Base-by-base conservation (phyloP, 2,888 invertebrate genomes). In the Xylophagus ater region DNA sequence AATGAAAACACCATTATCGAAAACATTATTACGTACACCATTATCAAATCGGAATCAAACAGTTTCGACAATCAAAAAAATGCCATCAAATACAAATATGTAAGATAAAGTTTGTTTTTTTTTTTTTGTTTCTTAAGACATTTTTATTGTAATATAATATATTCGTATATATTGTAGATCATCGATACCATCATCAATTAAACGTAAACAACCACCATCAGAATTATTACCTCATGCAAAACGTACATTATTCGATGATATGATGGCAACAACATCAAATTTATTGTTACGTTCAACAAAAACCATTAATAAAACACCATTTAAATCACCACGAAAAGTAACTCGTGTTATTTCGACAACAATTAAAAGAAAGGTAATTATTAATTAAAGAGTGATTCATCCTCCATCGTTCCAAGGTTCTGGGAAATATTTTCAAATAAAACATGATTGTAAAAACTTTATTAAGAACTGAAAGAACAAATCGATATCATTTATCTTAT, bases 261-360 rank as follows among this genome's bases (percentile, higher is more conserved):
- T 58, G 9, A 53, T 43, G n/a, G n/a, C n/a, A n/a, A n/a, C n/a
- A 36, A 53, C 56, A 12, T 51, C 59, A 2, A 46, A 45, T 15
- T 6, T 12, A n/a, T 26, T 26, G 4, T 4, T 26, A 4, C 10
- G 13, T 5, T n/a, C 26, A 10, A 5, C 7, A 13, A 9, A 24
- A n/a, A 20, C n/a, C 8, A 23, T 15, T 18, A 20, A 12, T 20
- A 42, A 42, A 31, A 28, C 38, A 35, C 32, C 42, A 8, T 44
- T 46, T 8, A 59, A 54, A 29, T 51, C 58, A 1, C 52, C 56
- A 1, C 19, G 49, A 3, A 55, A 51, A 37, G 56, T 54, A 32
- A 43, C 49, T 5, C 56, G 54, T 19, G 47, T 60, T 6, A 47
- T 61, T 18, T 55, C 54, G 7, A 50, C 49, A 2, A 59, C 57